phyloP scores from a whole-genome alignment of 2,888 invertebrate species.

The Lasius platythorax region DNA sequence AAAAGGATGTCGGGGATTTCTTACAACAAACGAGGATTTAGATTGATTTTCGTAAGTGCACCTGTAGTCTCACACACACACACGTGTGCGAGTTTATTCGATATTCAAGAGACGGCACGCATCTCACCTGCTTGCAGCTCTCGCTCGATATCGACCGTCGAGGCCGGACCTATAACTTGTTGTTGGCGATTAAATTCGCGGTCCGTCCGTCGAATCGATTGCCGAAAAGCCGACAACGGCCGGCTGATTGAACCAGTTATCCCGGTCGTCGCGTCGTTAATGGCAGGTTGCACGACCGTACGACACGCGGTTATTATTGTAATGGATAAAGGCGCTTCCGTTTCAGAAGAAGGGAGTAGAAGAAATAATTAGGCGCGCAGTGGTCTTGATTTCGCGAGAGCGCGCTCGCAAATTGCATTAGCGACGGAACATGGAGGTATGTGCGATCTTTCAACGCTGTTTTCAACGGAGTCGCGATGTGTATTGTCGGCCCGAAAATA shows the following conservation, averaged over 20 bases:
- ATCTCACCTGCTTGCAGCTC: constrained; percentile 81
- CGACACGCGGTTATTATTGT: constrained; percentile 70
- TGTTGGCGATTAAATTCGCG: constrained; percentile 69
- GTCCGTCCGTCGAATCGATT: constrained; percentile 51
- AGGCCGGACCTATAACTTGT: constrained; percentile 77
- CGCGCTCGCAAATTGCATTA: constrained; percentile 61
- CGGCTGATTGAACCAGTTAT: constrained; percentile 44
- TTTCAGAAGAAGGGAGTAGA: constrained; percentile 40
- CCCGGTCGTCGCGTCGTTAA: constrained; percentile 64
- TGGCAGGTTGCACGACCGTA: constrained; percentile 67
- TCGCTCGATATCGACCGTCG: constrained; percentile 64
- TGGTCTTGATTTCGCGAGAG: constrained; percentile 63
- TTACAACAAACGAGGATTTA: background rate
- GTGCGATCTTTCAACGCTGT: constrained; percentile 36
- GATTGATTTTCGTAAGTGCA: constrained; percentile 13
- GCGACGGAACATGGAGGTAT: constrained; percentile 17
- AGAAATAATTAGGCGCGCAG: constrained; percentile 42
- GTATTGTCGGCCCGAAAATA: constrained; percentile 44
- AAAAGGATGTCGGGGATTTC: background rate
- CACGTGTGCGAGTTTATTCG: constrained; percentile 62
- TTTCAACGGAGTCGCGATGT: constrained; percentile 19
- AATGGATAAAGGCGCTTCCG: constrained; percentile 73
- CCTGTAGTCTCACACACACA: constrained; percentile 55
- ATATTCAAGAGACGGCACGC: constrained; percentile 70
- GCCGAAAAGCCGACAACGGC: constrained; percentile 48